These are phyloP conservation scores for Mizuhopecten yessoensis DNA, from an alignment of 1,140 invertebrate genomes.

Conservation along the genomic window DNA sequence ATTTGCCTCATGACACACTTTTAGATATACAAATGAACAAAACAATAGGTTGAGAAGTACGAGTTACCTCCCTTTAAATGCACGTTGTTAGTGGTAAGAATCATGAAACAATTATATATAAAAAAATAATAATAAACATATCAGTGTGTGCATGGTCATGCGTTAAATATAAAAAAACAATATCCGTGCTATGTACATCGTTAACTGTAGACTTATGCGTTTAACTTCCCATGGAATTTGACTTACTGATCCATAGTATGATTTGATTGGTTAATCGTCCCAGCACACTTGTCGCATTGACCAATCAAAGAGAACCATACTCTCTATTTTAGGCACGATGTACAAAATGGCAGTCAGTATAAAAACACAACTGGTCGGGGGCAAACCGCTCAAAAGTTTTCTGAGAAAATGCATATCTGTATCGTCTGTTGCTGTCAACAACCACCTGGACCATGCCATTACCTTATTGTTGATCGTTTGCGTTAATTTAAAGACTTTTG, in stretches of 20 bases:
- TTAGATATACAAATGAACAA: too few relatives aligned
- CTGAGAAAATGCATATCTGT: constrained; percentile 50
- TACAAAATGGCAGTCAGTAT: constrained; percentile 82
- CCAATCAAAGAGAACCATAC: constrained; percentile 51
- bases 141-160: too few relatives aligned
- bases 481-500: constrained; percentile 33
- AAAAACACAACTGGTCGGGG: constrained; percentile 76
- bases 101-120: too few relatives aligned
- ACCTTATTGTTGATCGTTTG: neutral
- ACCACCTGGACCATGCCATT: neutral
- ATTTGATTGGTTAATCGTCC: constrained; percentile 7
- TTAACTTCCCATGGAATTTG: neutral
- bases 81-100: too few relatives aligned
- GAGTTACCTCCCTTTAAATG: too few relatives aligned
- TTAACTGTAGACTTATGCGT: too few relatives aligned
- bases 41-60: too few relatives aligned
- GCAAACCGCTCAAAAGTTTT: constrained; percentile 64
- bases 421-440: constrained; percentile 23
- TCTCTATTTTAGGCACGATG: constrained; percentile 62
- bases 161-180: too few relatives aligned
- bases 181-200: too few relatives aligned
- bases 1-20: too few relatives aligned
- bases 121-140: too few relatives aligned
- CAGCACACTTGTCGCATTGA: neutral
- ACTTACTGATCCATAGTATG: neutral